phyloP scores from a whole-genome alignment of 1,140 invertebrate species.

The Oscheius sp. region DNA sequence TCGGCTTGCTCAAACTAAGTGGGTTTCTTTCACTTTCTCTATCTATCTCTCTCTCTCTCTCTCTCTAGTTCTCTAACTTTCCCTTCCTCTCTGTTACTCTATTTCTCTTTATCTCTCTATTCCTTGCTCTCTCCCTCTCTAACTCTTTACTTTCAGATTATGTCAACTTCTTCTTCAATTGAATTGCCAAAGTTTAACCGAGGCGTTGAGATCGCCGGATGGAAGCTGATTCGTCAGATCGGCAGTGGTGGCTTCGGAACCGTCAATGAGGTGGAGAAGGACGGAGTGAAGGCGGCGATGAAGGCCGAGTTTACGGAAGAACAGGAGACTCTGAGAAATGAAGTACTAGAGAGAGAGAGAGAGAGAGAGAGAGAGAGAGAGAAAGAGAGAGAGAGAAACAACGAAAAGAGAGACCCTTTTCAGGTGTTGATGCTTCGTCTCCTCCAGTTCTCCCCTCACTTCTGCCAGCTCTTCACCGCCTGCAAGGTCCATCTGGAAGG shows the following conservation, averaged over 20 bases:
- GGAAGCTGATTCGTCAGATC: slow-evolving; percentile 4
- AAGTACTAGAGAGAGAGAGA: no score
- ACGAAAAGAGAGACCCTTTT: no score
- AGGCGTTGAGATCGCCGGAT: not conserved
- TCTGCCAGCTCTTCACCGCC: slow-evolving; percentile 28
- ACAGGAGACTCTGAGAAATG: slow-evolving; percentile 15
- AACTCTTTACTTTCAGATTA: not conserved
- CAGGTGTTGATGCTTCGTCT: slow-evolving; percentile 22
- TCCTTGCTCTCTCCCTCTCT: not conserved
- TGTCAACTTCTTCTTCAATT: slow-evolving; percentile 19
- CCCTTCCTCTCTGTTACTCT: not conserved
- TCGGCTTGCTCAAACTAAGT: not conserved
- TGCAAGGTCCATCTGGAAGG: not conserved
- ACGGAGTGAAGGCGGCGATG: slow-evolving; percentile 19
- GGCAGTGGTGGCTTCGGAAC: slow-evolving; percentile 33
- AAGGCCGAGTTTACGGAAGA: slow-evolving; percentile 27
- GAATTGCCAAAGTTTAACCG: slow-evolving; percentile 8
- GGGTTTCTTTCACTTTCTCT: not conserved
- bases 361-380: no score
- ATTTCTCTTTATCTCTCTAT: not conserved
- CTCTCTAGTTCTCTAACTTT: not conserved
- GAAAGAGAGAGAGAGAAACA: no score
- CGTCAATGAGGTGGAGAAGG: slow-evolving; percentile 26
- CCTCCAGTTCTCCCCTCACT: slow-evolving; percentile 27
- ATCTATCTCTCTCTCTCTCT: not conserved